Evolutionary conservation across 2,797 vertebrate genomes (phyloP).

Genomic region (Sciurus vulgaris): DNA sequence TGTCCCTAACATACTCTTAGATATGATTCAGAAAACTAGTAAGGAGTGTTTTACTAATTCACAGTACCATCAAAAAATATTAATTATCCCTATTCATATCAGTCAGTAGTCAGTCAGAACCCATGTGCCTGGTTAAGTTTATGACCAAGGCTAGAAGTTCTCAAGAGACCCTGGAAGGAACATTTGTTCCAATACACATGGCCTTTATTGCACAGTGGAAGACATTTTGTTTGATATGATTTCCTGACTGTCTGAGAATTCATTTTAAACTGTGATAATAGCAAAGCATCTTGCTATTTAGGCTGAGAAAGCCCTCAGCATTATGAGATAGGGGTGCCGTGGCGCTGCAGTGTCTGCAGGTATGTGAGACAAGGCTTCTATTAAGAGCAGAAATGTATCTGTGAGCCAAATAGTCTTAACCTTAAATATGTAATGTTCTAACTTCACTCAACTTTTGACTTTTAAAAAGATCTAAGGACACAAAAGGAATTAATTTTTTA

Average conservation of each 20-base stretch:
- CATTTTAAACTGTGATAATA: background rate
- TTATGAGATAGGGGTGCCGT: fast-evolving
- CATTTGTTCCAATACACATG: background rate
- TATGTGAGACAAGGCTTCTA: background rate
- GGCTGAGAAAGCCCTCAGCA: background rate
- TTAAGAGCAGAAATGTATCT: background rate
- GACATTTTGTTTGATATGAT: background rate
- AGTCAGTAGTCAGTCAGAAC: background rate
- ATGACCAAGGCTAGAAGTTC: background rate
- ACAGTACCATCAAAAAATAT: conserved; percentile 35
- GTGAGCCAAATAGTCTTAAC: background rate
- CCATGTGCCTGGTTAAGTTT: background rate
- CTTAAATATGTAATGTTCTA: background rate
- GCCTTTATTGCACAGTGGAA: background rate
- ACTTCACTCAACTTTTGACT: background rate
- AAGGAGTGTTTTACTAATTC: conserved; percentile 39
- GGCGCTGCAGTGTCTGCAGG: background rate
- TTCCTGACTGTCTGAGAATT: background rate
- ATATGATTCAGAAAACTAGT: conserved; percentile 20
- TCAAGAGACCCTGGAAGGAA: background rate
- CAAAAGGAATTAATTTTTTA: conserved; percentile 19
- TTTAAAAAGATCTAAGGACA: conserved; percentile 39
- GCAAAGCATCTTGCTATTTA: background rate
- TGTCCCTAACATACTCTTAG: background rate
- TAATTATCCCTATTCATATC: background rate